phyloP scores from a whole-genome alignment of 2,797 vertebrate species.

The Columba guinea region DNA sequence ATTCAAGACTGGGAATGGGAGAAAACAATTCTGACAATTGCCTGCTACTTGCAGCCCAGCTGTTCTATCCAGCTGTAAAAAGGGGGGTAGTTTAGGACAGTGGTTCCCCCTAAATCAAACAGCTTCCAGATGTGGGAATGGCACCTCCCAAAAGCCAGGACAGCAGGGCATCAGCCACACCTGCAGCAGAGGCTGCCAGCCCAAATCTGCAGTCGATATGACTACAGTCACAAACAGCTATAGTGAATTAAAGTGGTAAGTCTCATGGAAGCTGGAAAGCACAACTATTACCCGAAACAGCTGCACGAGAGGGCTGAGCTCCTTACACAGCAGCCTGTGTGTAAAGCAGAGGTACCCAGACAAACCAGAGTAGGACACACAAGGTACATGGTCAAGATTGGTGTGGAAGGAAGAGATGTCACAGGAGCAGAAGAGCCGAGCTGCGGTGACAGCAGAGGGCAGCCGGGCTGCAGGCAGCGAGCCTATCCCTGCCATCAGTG shows the following conservation, averaged over 20 bases:
- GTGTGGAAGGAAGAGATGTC: accelerated
- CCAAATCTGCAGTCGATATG: neutral
- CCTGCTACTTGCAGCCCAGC: neutral
- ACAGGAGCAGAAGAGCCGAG: neutral
- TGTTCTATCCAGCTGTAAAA: neutral
- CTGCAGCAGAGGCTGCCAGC: neutral
- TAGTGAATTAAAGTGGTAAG: neutral
- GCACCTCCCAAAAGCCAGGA: neutral
- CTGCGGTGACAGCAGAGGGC: constrained; percentile 27
- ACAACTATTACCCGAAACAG: neutral
- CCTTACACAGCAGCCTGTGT: neutral
- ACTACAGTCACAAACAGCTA: neutral
- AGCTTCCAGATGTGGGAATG: neutral
- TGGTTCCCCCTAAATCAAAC: neutral
- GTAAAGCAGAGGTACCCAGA: neutral
- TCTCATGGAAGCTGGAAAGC: neutral
- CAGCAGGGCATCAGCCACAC: neutral
- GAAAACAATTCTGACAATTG: neutral
- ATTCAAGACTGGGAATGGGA: neutral
- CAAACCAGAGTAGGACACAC: neutral
- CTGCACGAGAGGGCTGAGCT: accelerated
- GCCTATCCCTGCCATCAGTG: accelerated
- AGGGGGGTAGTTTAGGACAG: neutral
- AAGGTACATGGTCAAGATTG: accelerated
- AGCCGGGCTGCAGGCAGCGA: constrained; percentile 19